Percentiles rank a stretch among this genome's conserved stretches.
Conservation (phyloP, 2,888 invertebrate species). For the Napeogenes sylphis region DNA sequence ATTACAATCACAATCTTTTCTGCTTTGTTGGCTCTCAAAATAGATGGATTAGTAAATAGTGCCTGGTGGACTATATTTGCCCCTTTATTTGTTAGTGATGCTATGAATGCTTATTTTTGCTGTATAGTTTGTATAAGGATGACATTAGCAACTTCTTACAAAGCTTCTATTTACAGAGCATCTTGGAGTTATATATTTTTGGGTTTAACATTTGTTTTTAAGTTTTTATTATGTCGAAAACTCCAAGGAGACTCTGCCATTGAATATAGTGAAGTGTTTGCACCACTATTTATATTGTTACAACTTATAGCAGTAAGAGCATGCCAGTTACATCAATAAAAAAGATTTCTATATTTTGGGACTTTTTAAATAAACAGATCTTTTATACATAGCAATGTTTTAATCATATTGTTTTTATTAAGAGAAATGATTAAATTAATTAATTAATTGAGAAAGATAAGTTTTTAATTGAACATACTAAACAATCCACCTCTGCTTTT, state of each 20-base stretch:
- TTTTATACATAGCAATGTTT: conserved; percentile 12
- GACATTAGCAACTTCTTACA: conserved; percentile 87
- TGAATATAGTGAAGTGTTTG: conserved; percentile 94
- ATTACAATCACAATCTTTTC: conserved; percentile 90
- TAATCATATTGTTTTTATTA: conserved; percentile 22
- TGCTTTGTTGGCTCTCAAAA: conserved; percentile 87
- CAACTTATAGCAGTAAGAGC: conserved; percentile 94
- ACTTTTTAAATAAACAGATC: too few relatives aligned
- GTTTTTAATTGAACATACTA: conserved; percentile 56
- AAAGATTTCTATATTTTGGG: conserved; percentile 13
- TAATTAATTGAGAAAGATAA: not conserved
- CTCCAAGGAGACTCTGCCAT: conserved; percentile 87
- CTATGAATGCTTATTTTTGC: conserved; percentile 95
- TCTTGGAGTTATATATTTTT: conserved; percentile 91
- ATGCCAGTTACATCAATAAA: conserved; percentile 86
- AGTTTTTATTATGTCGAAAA: conserved; percentile 93
- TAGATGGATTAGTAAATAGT: conserved; percentile 79
- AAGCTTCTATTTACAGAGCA: conserved; percentile 86
- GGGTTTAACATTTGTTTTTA: conserved; percentile 91
- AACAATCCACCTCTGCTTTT: conserved; percentile 60
- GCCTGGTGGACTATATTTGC: conserved; percentile 95
- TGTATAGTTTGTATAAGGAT: conserved; percentile 96
- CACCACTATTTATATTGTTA: conserved; percentile 92
- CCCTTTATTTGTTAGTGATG: conserved; percentile 94
- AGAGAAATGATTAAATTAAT: not conserved